phyloP scores from a whole-genome alignment of 1,140 invertebrate genomes.

The Whitmania pigra region DNA sequence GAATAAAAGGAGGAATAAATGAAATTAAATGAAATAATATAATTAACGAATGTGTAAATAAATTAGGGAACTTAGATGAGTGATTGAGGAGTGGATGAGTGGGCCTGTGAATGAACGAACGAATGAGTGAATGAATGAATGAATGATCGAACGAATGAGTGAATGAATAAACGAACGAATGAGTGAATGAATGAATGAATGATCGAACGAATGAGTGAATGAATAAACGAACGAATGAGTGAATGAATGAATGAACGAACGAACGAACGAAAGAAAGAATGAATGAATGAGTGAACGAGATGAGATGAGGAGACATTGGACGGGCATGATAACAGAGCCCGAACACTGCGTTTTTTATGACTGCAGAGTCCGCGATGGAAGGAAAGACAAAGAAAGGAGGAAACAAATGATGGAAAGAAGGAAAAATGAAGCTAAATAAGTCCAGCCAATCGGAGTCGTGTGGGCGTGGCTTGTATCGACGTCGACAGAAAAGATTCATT shows the following conservation, averaged over 20 bases:
- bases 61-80: background rate
- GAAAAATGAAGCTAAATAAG: background rate
- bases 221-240: background rate
- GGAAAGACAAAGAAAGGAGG: background rate
- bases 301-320: background rate
- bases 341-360: no score
- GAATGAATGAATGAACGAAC: no score
- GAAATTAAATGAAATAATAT: background rate
- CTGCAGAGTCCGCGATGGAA: no score
- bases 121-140: slow-evolving; percentile 8
- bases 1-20: no score
- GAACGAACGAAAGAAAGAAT: background rate
- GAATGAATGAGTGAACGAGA: background rate
- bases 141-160: background rate
- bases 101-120: background rate
- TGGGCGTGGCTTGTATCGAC: background rate
- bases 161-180: background rate
- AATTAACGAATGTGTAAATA: background rate
- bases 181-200: slow-evolving; percentile 8
- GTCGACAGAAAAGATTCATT: no score
- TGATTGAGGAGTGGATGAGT: background rate
- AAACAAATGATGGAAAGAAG: slow-evolving; percentile 11
- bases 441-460: background rate
- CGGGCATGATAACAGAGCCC: background rate
- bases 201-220: background rate